These are phyloP conservation scores for Aleiodes leptofemur DNA, from an alignment of 2,888 invertebrate genomes.

Conservation along the genomic window DNA sequence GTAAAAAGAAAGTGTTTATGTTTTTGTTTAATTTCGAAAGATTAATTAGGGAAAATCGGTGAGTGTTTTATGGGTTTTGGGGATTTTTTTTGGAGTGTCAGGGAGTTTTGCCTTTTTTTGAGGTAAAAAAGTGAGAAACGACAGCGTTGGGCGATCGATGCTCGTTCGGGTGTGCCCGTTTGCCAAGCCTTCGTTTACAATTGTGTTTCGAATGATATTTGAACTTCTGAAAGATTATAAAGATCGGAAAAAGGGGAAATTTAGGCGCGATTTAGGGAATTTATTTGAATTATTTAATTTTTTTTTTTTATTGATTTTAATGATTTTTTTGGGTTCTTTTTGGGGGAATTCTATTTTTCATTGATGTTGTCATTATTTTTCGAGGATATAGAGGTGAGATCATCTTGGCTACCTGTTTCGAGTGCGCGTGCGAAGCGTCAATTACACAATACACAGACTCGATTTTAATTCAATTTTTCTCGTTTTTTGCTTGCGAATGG, in stretches of 20 bases:
- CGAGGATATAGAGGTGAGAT: constrained; percentile 65
- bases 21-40: constrained; percentile 22
- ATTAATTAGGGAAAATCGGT: constrained; percentile 48
- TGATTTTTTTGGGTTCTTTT: not conserved
- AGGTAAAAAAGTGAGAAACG: constrained; percentile 41
- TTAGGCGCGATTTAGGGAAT: no score
- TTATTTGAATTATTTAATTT: not conserved
- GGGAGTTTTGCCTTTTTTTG: constrained; percentile 40
- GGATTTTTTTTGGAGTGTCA: constrained; percentile 5
- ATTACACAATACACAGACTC: constrained; percentile 13
- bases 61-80: constrained; percentile 43
- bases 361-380: constrained; percentile 61
- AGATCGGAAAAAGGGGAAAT: not conserved
- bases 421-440: constrained; percentile 51
- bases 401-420: constrained; percentile 61
- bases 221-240: not conserved
- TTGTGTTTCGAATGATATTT: constrained; percentile 19
- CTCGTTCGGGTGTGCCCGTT: constrained; percentile 68
- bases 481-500: not conserved
- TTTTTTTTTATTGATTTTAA: no score
- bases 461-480: not conserved
- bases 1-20: constrained; percentile 41
- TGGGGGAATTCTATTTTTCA: constrained; percentile 53
- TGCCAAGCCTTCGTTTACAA: constrained; percentile 51
- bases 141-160: constrained; percentile 63